Conservation (phyloP, 2,797 vertebrate genomes). For the Scolopax rusticola region DNA sequence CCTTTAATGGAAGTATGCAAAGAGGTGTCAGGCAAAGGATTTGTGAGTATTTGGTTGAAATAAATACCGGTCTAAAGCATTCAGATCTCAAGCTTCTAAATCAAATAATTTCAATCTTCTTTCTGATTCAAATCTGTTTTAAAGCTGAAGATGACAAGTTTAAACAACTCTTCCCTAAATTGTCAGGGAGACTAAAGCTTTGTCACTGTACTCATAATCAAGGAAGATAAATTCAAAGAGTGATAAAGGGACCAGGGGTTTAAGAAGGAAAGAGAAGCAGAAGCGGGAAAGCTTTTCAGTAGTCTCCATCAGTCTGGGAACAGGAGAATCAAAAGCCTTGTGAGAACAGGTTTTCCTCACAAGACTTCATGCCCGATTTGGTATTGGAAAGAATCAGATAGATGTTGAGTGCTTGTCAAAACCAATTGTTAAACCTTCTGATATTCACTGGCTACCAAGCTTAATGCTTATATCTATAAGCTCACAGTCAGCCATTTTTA, state of each 20-base stretch:
- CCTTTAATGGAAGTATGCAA: background rate
- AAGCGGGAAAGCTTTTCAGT: slow-evolving; percentile 13
- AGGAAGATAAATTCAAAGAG: background rate
- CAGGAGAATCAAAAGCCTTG: slow-evolving; percentile 42
- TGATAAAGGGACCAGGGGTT: background rate
- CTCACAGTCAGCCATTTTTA: slow-evolving; percentile 60
- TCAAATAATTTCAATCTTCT: background rate
- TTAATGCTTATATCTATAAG: slow-evolving; percentile 55
- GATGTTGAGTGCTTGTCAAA: slow-evolving; percentile 74
- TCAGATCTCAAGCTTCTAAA: background rate
- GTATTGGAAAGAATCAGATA: slow-evolving; percentile 61
- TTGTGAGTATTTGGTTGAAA: background rate
- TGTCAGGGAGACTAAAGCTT: background rate
- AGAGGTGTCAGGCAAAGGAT: background rate
- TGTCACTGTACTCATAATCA: background rate
- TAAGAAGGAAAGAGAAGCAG: background rate
- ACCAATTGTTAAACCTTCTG: slow-evolving; percentile 64
- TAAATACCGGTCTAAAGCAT: background rate
- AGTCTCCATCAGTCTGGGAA: background rate
- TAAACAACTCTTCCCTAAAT: background rate
- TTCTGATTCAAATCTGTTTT: background rate
- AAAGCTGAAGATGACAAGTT: background rate
- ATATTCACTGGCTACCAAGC: slow-evolving; percentile 57
- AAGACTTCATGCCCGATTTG: slow-evolving; percentile 67
- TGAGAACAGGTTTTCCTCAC: slow-evolving; percentile 56